A percentile compares a stretch with the other conserved stretches of the same genome.
Evolutionary conservation across 2,113 vertebrate species (phyloP).

Genomic region (Festucalex cinctus): DNA sequence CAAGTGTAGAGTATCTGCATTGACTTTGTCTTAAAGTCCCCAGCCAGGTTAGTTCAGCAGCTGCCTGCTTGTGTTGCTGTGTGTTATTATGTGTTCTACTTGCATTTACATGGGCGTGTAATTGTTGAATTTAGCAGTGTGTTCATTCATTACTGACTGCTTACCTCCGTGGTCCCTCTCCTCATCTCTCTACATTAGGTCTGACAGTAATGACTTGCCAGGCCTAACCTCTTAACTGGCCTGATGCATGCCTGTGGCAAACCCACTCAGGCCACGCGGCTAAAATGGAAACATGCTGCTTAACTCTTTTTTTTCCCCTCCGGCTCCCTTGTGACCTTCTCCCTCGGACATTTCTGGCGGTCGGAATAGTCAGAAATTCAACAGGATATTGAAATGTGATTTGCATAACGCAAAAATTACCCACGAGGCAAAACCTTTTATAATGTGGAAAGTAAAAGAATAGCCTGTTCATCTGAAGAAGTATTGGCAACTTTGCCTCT

Average conservation of each 20-base stretch:
- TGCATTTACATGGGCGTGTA: constrained; percentile 69
- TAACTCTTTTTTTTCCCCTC: constrained; percentile 26
- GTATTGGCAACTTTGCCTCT: not conserved
- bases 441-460: not conserved
- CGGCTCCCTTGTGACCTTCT: constrained; percentile 13
- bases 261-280: constrained; percentile 45
- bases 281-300: constrained; percentile 68
- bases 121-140: constrained; percentile 69
- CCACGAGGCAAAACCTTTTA: constrained; percentile 1
- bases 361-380: constrained; percentile 20
- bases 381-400: constrained; percentile 23
- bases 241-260: constrained; percentile 65
- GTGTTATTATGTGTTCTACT: constrained; percentile 54
- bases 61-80: constrained; percentile 48
- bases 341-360: constrained; percentile 14
- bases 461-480: not conserved
- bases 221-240: constrained; percentile 67
- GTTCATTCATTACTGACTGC: constrained; percentile 67
- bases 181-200: constrained; percentile 73
- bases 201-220: constrained; percentile 70
- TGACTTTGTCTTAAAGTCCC: constrained; percentile 30
- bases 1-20: constrained; percentile 16
- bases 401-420: constrained; percentile 5
- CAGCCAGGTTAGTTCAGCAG: constrained; percentile 27
- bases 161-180: constrained; percentile 59